Percentiles rank a stretch among this genome's conserved stretches.
These are phyloP conservation scores for Apistogramma diplotaenia DNA, from an alignment of 2,113 vertebrate species.

Conservation along the genomic window DNA sequence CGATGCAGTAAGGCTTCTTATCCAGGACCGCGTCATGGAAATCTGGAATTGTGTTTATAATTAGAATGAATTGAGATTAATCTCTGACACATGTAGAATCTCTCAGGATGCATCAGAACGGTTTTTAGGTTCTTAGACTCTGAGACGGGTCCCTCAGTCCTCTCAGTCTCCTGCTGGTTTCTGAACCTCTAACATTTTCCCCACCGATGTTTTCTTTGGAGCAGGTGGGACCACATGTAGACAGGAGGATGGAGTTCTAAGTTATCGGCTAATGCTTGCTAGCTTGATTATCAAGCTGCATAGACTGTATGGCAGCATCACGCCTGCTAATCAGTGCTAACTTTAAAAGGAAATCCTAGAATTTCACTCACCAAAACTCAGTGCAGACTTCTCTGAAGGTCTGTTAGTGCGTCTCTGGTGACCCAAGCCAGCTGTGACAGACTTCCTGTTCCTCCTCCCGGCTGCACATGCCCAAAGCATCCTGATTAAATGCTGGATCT, in stretches of 20 bases:
- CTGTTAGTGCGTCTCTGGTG: too few species aligned
- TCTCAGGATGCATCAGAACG: neutral
- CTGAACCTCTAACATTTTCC: neutral
- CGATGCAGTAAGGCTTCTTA: constrained; percentile 81
- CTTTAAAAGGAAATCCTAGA: too few species aligned
- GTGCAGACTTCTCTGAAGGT: too few species aligned
- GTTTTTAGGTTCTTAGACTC: neutral
- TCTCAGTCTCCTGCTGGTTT: neutral
- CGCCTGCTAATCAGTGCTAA: neutral
- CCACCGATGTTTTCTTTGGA: neutral
- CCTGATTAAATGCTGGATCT: too few species aligned
- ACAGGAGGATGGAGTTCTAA: neutral
- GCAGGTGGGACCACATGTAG: neutral
- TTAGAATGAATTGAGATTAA: neutral
- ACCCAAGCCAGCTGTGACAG: too few species aligned
- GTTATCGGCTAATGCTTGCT: neutral
- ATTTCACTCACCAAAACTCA: too few species aligned
- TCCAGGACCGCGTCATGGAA: too few species aligned
- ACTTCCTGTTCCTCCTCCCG: too few species aligned
- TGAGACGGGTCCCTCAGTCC: neutral
- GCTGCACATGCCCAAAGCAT: too few species aligned
- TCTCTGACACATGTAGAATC: neutral
- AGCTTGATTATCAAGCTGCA: neutral
- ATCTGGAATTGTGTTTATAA: neutral
- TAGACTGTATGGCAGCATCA: neutral